These are phyloP conservation scores for Meiosimyza platycephala DNA, from an alignment of 2,888 invertebrate genomes.

Conservation along the genomic window DNA sequence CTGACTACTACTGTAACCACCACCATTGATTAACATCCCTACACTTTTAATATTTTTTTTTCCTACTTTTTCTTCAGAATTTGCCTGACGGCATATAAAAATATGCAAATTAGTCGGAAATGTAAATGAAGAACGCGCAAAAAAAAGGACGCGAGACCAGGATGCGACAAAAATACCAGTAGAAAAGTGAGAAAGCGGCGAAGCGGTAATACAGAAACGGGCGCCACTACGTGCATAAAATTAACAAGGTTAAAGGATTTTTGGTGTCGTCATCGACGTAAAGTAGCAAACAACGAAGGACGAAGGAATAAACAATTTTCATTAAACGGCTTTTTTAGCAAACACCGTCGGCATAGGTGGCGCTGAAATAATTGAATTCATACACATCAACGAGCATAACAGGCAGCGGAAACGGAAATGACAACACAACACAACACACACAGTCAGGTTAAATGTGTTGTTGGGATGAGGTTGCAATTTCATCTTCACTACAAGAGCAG, in stretches of 20 bases:
- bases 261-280: constrained; percentile 26
- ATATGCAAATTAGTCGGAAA: constrained; percentile 64
- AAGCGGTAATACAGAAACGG: constrained; percentile 22
- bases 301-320: constrained; percentile 48
- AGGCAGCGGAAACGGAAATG: constrained; percentile 46
- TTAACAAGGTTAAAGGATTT: constrained; percentile 56
- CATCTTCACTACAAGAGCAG: neutral
- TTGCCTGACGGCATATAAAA: constrained; percentile 40
- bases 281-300: constrained; percentile 9
- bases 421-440: constrained; percentile 13
- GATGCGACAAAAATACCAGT: constrained; percentile 21
- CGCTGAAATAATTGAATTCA: constrained; percentile 64
- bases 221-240: constrained; percentile 54
- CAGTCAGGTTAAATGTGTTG: too few relatives aligned
- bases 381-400: constrained; percentile 60
- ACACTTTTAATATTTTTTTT: neutral
- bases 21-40: neutral
- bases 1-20: neutral
- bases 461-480: too few relatives aligned
- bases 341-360: constrained; percentile 52
- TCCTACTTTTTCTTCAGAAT: constrained; percentile 22
- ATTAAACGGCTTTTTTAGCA: constrained; percentile 43
- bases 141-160: constrained; percentile 35
- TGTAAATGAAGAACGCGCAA: constrained; percentile 51
- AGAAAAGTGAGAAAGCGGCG: neutral